phyloP scores from a whole-genome alignment of 30 jellyfish, hydroid and myxozoan species.

The Sanderia malayensis region DNA sequence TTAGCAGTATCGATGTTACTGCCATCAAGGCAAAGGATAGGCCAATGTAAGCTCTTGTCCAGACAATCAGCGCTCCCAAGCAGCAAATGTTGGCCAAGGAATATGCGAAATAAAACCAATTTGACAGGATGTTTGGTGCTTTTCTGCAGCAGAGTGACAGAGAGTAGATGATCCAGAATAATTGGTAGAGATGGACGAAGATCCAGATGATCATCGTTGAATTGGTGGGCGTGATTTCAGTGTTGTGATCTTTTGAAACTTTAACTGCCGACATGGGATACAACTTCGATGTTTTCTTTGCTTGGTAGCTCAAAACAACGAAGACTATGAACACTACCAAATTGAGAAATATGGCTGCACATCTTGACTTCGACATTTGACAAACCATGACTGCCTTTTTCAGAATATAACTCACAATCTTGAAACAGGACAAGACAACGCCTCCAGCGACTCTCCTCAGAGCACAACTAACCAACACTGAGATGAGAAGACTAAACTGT shows the following conservation, averaged over 20 bases:
- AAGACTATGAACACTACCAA: constrained; percentile 2
- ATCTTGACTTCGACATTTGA: no score
- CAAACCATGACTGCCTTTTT: no score
- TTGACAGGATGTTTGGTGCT: constrained; percentile 61
- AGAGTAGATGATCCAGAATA: constrained; percentile 62
- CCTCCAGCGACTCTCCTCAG: no score
- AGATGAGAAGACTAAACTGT: no score
- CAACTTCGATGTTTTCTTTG: constrained; percentile 28
- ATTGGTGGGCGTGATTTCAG: constrained; percentile 61
- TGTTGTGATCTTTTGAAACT: constrained; percentile 42
- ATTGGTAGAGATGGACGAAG: constrained; percentile 59
- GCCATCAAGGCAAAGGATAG: constrained; percentile 61
- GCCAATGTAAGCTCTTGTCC: constrained; percentile 62
- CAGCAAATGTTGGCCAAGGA: constrained; percentile 40
- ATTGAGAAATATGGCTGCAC: constrained; percentile 15
- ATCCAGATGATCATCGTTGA: constrained; percentile 81
- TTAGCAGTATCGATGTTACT: constrained; percentile 43
- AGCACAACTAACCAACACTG: no score
- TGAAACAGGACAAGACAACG: no score
- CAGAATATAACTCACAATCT: no score
- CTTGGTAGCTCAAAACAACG: constrained; percentile 14
- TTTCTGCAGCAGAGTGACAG: constrained; percentile 57
- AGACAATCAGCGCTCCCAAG: constrained; percentile 58
- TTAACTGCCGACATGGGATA: constrained; percentile 67
- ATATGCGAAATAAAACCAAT: constrained; percentile 44